phyloP scores from a whole-genome alignment of 2,113 vertebrate species.

The Gymnocephalus cernua region DNA sequence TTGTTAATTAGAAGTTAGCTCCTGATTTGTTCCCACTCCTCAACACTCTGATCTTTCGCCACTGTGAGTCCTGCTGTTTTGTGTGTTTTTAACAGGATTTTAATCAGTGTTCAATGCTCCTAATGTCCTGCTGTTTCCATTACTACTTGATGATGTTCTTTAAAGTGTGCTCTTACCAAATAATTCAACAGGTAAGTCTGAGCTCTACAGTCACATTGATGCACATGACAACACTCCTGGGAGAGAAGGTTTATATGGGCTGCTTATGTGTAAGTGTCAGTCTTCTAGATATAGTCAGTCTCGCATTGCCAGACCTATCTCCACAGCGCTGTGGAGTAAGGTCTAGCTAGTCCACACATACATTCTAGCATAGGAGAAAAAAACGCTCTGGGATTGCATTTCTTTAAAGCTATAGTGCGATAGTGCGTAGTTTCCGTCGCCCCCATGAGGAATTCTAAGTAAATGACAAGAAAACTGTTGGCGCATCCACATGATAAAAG shows the following conservation, averaged over 20 bases:
- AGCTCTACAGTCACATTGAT: not conserved
- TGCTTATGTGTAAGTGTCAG: not conserved
- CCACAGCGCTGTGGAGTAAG: too few species aligned
- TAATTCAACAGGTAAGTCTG: conserved; percentile 4
- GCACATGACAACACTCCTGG: conserved; percentile 2
- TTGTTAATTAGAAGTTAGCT: conserved; percentile 2
- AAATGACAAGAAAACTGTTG: too few species aligned
- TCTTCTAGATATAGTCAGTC: too few species aligned
- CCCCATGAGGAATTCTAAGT: too few species aligned
- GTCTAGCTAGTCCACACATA: too few species aligned
- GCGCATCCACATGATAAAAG: too few species aligned
- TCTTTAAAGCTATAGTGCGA: too few species aligned
- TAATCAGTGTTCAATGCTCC: not conserved
- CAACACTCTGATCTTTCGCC: not conserved
- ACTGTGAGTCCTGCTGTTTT: not conserved
- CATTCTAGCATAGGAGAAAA: too few species aligned
- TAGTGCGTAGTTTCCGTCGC: too few species aligned
- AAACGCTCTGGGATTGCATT: too few species aligned
- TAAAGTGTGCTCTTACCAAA: not conserved
- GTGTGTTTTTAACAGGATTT: conserved; percentile 24
- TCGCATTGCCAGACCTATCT: too few species aligned
- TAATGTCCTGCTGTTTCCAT: not conserved
- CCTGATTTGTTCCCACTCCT: conserved; percentile 16
- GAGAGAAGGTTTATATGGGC: conserved; percentile 24
- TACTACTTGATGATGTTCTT: not conserved